Conservation (phyloP, 1,140 invertebrate species). For the Thaumetopoea pityocampa region DNA sequence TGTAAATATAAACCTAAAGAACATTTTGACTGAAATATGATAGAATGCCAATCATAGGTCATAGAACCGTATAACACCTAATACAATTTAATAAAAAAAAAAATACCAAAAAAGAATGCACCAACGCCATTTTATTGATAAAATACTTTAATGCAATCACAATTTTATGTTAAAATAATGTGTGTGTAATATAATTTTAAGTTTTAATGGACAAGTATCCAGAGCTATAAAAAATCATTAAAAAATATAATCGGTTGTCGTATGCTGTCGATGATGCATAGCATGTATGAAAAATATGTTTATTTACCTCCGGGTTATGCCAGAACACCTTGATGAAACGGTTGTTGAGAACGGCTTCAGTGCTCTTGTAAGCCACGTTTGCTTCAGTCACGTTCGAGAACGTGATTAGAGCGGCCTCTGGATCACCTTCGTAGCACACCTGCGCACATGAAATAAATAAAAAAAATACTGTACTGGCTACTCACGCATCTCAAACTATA, state of each 20-base stretch:
- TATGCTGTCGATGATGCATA: neutral
- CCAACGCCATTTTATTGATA: too few species aligned
- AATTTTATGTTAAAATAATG: too few species aligned
- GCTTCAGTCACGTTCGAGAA: constrained; percentile 93
- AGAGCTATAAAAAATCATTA: constrained; percentile 5
- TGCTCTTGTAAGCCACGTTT: constrained; percentile 93
- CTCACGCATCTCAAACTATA: too few species aligned
- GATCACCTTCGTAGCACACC: constrained; percentile 92
- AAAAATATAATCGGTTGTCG: constrained; percentile 1
- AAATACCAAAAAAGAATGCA: too few species aligned
- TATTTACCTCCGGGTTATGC: constrained; percentile 80
- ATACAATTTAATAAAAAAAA: too few species aligned
- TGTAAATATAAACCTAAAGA: too few species aligned
- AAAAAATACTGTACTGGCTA: neutral
- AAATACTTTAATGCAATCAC: too few species aligned
- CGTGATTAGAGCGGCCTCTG: constrained; percentile 94
- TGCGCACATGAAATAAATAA: constrained; percentile 80
- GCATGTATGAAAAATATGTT: neutral
- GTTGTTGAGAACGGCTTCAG: constrained; percentile 97
- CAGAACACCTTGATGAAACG: constrained; percentile 91
- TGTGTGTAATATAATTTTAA: too few species aligned
- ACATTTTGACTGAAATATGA: too few species aligned
- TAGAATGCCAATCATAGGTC: too few species aligned
- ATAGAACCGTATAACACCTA: too few species aligned
- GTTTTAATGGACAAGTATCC: too few species aligned